These are phyloP conservation scores for Oreortyx pictus DNA, from an alignment of 2,797 vertebrate species.

Conservation along the genomic window DNA sequence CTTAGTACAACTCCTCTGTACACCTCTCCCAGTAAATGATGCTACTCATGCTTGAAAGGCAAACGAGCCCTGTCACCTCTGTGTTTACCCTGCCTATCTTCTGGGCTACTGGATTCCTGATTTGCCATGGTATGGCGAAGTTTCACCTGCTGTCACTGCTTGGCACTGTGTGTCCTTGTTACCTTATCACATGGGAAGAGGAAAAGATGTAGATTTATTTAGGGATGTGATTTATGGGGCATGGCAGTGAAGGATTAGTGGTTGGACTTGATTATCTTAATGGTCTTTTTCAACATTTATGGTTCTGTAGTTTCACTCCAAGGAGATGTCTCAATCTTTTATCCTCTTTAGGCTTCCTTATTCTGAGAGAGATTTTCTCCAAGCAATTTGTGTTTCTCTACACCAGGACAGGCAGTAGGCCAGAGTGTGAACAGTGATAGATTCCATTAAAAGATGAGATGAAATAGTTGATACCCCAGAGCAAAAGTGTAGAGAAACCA, in stretches of 20 bases:
- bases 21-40: neutral
- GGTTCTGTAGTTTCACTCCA: neutral
- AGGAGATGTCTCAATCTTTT: neutral
- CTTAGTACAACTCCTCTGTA: neutral
- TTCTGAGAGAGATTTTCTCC: neutral
- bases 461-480: neutral
- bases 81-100: neutral
- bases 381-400: neutral
- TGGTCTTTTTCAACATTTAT: no score
- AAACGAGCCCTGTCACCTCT: neutral
- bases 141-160: neutral
- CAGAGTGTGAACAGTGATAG: neutral
- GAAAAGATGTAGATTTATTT: neutral
- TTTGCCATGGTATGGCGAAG: neutral
- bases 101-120: neutral
- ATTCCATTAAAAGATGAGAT: neutral
- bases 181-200: neutral
- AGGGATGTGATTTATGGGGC: no score
- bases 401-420: neutral
- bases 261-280: no score
- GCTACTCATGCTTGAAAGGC: neutral
- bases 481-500: neutral
- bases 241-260: no score
- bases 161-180: fast-evolving
- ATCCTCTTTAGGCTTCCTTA: neutral